phyloP scores from a whole-genome alignment of 2,797 vertebrate species.

The Tinamus major region DNA sequence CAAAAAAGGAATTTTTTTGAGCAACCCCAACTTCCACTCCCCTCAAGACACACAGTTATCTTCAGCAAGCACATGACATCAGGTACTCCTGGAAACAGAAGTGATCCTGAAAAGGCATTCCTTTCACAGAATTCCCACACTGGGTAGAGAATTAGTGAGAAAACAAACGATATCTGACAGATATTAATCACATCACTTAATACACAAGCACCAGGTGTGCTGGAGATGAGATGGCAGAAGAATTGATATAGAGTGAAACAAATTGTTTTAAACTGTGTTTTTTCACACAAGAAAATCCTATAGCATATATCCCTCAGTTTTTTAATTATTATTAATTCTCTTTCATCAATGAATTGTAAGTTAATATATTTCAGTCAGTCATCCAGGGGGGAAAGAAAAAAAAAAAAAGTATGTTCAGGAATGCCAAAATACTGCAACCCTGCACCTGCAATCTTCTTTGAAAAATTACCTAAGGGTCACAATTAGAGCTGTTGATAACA shows the following conservation, averaged over 20 bases:
- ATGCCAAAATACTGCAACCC: not conserved
- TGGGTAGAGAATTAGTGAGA: not conserved
- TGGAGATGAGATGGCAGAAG: slow-evolving; percentile 1
- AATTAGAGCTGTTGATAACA: not conserved
- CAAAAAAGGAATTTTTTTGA: not conserved
- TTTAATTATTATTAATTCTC: not conserved
- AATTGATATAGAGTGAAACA: slow-evolving; percentile 13
- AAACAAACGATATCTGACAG: slow-evolving; percentile 42
- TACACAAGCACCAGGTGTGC: slow-evolving; percentile 13
- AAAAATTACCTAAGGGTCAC: not conserved
- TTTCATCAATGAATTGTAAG: not conserved
- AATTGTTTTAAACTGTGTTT: slow-evolving; percentile 9
- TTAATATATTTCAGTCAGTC: not conserved
- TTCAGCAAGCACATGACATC: not conserved
- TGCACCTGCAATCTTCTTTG: not conserved
- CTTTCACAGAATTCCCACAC: not conserved
- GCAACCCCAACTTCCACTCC: not conserved
- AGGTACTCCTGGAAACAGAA: not conserved
- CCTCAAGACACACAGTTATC: not conserved
- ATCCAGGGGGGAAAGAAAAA: not conserved
- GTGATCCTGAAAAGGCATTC: not conserved
- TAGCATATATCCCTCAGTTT: not conserved
- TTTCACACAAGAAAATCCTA: not conserved
- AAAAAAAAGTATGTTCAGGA: not conserved
- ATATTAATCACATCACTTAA: slow-evolving; percentile 54